Base-by-base conservation (phyloP, 2,113 vertebrate species). In the Neodon shergylaensis region DNA sequence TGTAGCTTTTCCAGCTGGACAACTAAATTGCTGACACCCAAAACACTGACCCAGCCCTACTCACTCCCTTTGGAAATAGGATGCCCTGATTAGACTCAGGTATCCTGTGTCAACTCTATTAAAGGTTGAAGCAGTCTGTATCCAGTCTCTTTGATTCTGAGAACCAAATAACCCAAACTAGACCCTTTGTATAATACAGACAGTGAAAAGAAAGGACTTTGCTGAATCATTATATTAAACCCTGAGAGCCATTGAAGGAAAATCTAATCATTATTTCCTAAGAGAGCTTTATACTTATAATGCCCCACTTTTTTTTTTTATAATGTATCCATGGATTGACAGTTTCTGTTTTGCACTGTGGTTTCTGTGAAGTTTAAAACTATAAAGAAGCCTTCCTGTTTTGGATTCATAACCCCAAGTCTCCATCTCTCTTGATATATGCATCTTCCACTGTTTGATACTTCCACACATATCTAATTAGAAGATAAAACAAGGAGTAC, bases 101-200 rank as follows among this genome's bases (percentile, higher is more conserved):
- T 93, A 96, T 98, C 95, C 61, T 65, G 28, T 96, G 77, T 97
- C 97, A 88, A 84, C 24, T 91, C 95, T 96, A 83, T 88, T 95
- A 96, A 96, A 63, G 70, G 31, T 44, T n/a, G 42, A 1, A 9
- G 86, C 42, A 88, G 77, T 73, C 85, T 97, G 36, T 90, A 72
- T 77, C 24, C 93, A 92, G 93, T 81, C 85, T 88, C 81, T 94
- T 96, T 94, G 58, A 92, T 88, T 94, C 91, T 95, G 54, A 87
- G 94, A 94, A 83, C 7, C 33, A 94, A 96, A 97, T 68, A 65
- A 90, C 68, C 68, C 31, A 70, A 63, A 93, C 86, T 82, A 78
- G 88, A 72, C 66, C 81, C 90, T 96, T 96, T 94, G 77, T 93
- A 39, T 92, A 14, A 4, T 58, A 54, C n/a, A 96, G 94, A 92